These are phyloP conservation scores for Eudyptes chrysolophus DNA, from an alignment of 2,113 vertebrate species.

Conservation along the genomic window DNA sequence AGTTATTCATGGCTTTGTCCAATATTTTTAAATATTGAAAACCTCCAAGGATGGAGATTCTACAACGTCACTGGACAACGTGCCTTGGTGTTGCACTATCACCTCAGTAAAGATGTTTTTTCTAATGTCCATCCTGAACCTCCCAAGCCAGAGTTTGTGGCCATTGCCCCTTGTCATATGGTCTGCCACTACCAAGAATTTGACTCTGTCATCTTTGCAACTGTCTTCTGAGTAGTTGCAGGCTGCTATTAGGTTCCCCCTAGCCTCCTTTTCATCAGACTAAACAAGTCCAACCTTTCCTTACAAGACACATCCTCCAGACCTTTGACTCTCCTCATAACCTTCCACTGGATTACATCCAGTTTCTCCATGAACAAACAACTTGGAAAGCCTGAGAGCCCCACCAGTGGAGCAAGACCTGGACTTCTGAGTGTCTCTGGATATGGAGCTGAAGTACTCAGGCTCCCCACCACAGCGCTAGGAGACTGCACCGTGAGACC, in stretches of 20 bases:
- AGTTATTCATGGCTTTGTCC: not conserved
- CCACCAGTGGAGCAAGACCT: not conserved
- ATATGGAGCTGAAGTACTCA: not conserved
- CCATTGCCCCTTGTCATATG: not conserved
- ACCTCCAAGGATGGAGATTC: not conserved
- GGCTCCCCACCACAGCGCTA: not conserved
- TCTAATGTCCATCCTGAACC: not conserved
- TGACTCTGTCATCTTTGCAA: not conserved
- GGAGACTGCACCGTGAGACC: not conserved
- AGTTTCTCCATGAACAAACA: not conserved
- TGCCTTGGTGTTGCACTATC: not conserved
- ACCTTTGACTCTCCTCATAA: not conserved
- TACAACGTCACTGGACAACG: rapidly evolving
- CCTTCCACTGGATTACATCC: not conserved
- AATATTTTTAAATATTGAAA: not conserved
- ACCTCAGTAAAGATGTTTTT: not conserved
- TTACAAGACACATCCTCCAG: not conserved
- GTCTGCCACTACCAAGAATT: not conserved
- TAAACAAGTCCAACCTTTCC: not conserved
- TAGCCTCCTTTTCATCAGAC: not conserved
- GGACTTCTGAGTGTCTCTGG: not conserved
- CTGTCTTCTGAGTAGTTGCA: not conserved
- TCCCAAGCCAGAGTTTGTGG: not conserved
- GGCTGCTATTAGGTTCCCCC: not conserved
- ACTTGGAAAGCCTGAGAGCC: not conserved